A percentile compares a stretch with the other conserved stretches of the same genome.
These are phyloP conservation scores for Drosophila takahashii DNA, from an alignment of 1,140 invertebrate species.

Conservation along the genomic window DNA sequence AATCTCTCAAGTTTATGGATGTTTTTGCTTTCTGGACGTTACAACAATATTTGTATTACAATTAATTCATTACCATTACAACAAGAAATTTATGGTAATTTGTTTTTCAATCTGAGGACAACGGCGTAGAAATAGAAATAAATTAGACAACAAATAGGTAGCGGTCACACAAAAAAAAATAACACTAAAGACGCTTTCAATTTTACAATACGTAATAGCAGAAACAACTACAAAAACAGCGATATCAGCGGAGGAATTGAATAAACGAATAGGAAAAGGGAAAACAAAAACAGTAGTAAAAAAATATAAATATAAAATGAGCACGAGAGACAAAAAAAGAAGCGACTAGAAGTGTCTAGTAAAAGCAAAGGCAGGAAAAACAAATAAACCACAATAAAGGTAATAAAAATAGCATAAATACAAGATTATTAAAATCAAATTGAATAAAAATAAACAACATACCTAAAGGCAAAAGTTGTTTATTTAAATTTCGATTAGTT, in stretches of 20 bases:
- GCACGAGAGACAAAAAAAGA: slow-evolving; percentile 45
- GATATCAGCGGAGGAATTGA: slow-evolving; percentile 44
- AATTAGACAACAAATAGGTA: slow-evolving; percentile 64
- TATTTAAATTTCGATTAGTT: neutral
- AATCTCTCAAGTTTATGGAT: slow-evolving; percentile 7
- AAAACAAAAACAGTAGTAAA: slow-evolving; percentile 45
- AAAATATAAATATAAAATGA: slow-evolving; percentile 28
- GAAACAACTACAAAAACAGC: slow-evolving; percentile 36
- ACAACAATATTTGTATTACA: slow-evolving; percentile 55
- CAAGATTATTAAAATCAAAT: neutral
- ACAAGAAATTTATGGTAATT: slow-evolving; percentile 73
- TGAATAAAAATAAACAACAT: neutral
- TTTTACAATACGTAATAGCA: slow-evolving; percentile 73
- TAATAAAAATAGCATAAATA: neutral
- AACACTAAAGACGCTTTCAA: slow-evolving; percentile 31
- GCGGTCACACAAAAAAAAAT: slow-evolving; percentile 31
- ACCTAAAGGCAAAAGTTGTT: neutral
- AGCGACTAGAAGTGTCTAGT: slow-evolving; percentile 3
- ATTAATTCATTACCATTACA: slow-evolving; percentile 58
- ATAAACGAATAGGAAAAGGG: slow-evolving; percentile 45
- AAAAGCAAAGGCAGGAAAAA: slow-evolving; percentile 13
- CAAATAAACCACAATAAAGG: neutral
- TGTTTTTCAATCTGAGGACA: slow-evolving; percentile 62
- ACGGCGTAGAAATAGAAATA: slow-evolving; percentile 66
- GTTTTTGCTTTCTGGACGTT: slow-evolving; percentile 10